These are phyloP conservation scores for Acanthochromis polyacanthus DNA, from an alignment of 2,113 vertebrate genomes.

Conservation along the genomic window DNA sequence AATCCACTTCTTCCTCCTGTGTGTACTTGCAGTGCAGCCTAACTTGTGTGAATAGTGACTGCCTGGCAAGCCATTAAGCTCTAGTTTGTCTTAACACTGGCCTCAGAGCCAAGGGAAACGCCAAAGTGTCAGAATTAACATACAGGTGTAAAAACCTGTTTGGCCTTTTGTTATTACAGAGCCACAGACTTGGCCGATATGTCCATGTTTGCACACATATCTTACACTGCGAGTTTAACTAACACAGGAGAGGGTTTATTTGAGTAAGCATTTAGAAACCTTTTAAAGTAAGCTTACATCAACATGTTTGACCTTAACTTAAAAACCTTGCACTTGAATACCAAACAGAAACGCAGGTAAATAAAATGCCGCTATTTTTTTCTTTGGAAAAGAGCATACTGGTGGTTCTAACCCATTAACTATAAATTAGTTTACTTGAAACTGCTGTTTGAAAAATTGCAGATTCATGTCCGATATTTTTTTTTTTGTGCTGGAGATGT, in stretches of 20 bases:
- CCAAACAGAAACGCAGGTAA: constrained; percentile 32
- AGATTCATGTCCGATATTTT: neutral
- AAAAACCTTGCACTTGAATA: constrained; percentile 5
- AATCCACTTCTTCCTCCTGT: constrained; percentile 23
- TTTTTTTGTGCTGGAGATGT: no score
- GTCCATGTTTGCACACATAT: constrained; percentile 53
- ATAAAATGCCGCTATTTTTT: constrained; percentile 4
- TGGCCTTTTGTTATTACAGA: constrained; percentile 46
- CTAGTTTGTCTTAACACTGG: constrained; percentile 72
- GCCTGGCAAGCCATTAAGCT: constrained; percentile 63
- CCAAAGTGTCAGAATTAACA: constrained; percentile 72
- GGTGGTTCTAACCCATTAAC: constrained; percentile 2
- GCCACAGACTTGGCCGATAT: constrained; percentile 49
- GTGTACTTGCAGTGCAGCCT: constrained; percentile 41
- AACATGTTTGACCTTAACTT: constrained; percentile 42
- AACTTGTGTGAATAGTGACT: constrained; percentile 47
- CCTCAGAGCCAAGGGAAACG: constrained; percentile 74
- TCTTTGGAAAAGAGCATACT: neutral
- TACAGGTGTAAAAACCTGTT: constrained; percentile 67
- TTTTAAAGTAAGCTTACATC: constrained; percentile 45
- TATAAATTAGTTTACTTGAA: constrained; percentile 12
- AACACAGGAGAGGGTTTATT: constrained; percentile 32
- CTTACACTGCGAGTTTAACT: neutral
- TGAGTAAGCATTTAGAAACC: constrained; percentile 11
- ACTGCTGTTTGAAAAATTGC: neutral